Percentiles rank a stretch among this genome's conserved stretches.
Evolutionary conservation across 2,797 vertebrate genomes (phyloP).

Genomic region (Sebastiscus tertius): DNA sequence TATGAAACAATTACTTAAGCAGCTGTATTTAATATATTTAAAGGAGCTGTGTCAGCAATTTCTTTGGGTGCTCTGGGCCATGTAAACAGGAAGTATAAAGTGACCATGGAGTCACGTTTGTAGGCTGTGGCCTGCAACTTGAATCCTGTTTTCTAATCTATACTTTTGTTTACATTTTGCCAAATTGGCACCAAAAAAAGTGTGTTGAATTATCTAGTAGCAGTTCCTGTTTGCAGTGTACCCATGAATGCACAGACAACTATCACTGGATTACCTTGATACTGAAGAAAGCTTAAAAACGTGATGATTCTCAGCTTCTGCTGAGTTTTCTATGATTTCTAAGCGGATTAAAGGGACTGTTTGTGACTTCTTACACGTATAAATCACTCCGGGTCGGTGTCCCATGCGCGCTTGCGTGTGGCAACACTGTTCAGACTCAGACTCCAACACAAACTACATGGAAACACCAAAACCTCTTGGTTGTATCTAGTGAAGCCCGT

Average conservation of each 20-base stretch:
- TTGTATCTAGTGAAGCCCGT: no score
- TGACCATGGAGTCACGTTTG: no score
- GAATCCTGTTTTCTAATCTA: not conserved
- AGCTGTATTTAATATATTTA: not conserved
- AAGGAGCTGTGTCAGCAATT: not conserved
- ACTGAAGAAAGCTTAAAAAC: no score
- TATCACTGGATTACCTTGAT: not conserved
- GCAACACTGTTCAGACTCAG: no score
- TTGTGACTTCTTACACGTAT: no score
- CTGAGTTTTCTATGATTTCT: no score
- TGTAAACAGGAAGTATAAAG: not conserved
- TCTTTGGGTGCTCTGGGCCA: not conserved
- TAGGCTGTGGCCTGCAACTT: not conserved
- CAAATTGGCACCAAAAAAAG: not conserved
- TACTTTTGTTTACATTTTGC: not conserved
- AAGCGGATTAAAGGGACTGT: no score
- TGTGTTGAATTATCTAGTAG: not conserved
- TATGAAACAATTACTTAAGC: not conserved
- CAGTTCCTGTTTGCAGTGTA: not conserved
- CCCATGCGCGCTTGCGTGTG: no score
- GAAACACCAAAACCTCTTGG: no score
- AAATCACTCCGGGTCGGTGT: no score
- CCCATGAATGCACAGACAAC: not conserved
- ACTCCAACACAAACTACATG: no score
- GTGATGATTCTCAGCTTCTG: no score